Base-by-base conservation (phyloP, 2,888 invertebrate genomes). In the Furcula furcula region DNA sequence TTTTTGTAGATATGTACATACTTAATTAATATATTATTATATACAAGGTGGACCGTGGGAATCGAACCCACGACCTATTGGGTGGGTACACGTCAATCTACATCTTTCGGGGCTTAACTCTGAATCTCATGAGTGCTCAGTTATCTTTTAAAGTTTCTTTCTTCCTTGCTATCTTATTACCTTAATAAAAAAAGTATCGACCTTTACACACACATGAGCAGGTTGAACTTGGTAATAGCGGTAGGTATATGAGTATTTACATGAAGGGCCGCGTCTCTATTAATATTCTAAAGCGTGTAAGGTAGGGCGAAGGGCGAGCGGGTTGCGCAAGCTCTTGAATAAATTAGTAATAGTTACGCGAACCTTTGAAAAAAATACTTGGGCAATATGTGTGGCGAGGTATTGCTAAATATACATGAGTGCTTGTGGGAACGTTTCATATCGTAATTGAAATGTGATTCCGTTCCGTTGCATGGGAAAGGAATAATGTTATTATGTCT, bases 301-400 rank as follows among this genome's bases (percentile, higher is more conserved):
- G 50, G 54, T 45, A 53, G 46, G 46, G 46, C 54, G 57, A 56
- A 55, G 57, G 57, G 57, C 56, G 44, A 42, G 38, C 36, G 46
- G 44, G 52, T 59, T 59, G 53, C 56, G 44, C 38, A 59, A 59
- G 48, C 48, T 55, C 39, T 46, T 59, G 47, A 58, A 59, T 59
- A 45, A 59, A 53, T 55, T 59, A 55, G 36, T 55, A 41, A 56
- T 58, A 58, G 55, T 51, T 52, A 49, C 41, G 41, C 27, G 37
- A 57, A 54, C 42, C 44, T 47, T 56, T 48, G 55, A 55, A 55
- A 56, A 55, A 54, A 55, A 51, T 47, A 46, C 51, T 58, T 51
- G 46, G 40, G 40, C 42, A 48, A 58, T 44, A 38, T 42, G 34
- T 42, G 40, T 26, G 43, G 40, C 29, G 33, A 54, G 23, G 41